A percentile compares a stretch with the other conserved stretches of the same genome.
phyloP scores from a whole-genome alignment of 1,140 invertebrate genomes.

The Catajapyx aquilonaris region DNA sequence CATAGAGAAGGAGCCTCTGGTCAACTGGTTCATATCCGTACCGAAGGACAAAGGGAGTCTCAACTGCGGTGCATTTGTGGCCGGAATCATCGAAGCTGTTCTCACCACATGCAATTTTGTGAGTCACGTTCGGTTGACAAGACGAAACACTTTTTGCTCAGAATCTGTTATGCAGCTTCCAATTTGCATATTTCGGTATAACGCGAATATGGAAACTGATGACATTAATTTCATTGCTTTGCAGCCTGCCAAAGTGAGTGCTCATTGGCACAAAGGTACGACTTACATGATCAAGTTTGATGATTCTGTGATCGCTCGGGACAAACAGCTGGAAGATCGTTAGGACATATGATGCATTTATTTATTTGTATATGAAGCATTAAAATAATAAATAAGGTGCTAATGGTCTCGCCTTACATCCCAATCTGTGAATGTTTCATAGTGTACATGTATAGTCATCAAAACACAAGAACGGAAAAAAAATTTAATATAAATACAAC shows the following conservation, averaged over 20 bases:
- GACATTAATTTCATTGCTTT: constrained; percentile 20
- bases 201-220: background rate
- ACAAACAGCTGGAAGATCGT: constrained; percentile 79
- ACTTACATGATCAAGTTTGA: constrained; percentile 99
- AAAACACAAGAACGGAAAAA: too few species aligned
- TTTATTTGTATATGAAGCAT: too few species aligned
- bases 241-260: constrained; percentile 85
- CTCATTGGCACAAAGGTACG: constrained; percentile 97
- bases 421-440: too few species aligned
- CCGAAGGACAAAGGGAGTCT: constrained; percentile 92
- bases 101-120: constrained; percentile 89
- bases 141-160: too few species aligned
- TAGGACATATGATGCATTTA: too few species aligned
- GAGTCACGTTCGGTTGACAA: too few species aligned
- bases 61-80: constrained; percentile 96
- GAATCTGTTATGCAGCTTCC: too few species aligned
- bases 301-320: constrained; percentile 73
- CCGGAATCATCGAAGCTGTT: constrained; percentile 92
- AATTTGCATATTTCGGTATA: too few species aligned
- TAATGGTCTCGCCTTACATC: too few species aligned
- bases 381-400: too few species aligned
- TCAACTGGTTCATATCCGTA: constrained; percentile 93
- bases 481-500: too few species aligned
- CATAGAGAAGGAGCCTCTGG: constrained; percentile 93
- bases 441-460: too few species aligned